These are phyloP conservation scores for Trialeurodes vaporariorum DNA, from an alignment of 1,140 invertebrate species.

Conservation along the genomic window DNA sequence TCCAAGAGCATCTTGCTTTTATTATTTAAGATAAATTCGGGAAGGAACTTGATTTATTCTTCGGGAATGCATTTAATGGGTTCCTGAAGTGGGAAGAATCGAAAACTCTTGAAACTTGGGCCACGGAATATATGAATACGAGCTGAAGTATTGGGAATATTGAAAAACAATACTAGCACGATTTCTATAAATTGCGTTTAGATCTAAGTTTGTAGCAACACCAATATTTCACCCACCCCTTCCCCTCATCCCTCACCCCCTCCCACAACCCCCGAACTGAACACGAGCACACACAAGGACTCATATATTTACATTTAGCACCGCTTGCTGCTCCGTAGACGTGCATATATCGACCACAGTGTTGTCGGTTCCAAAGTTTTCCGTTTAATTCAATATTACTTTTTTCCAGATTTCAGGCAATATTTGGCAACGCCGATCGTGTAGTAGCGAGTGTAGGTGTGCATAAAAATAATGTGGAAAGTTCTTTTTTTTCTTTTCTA, in stretches of 20 bases:
- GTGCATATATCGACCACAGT: not conserved
- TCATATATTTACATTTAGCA: not conserved
- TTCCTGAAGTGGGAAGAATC: not conserved
- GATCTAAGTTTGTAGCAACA: not conserved
- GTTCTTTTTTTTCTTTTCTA: no score
- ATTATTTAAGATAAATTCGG: no score
- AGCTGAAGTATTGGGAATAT: not conserved
- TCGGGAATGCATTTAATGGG: not conserved
- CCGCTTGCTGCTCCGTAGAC: not conserved
- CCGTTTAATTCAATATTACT: not conserved
- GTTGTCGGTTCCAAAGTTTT: not conserved
- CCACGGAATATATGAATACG: not conserved
- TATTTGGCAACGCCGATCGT: not conserved
- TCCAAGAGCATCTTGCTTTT: no score
- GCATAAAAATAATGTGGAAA: not conserved
- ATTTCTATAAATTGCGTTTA: conserved; percentile 1
- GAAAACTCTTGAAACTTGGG: not conserved
- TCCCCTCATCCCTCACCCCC: no score
- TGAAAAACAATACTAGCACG: not conserved
- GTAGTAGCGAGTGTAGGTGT: not conserved
- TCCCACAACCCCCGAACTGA: no score
- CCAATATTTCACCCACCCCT: not conserved
- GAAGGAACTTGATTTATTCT: not conserved
- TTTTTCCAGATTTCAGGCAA: not conserved
- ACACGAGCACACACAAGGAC: not conserved